Evolutionary conservation across 2,113 vertebrate genomes (phyloP).

Genomic region (Nothocercus julius): DNA sequence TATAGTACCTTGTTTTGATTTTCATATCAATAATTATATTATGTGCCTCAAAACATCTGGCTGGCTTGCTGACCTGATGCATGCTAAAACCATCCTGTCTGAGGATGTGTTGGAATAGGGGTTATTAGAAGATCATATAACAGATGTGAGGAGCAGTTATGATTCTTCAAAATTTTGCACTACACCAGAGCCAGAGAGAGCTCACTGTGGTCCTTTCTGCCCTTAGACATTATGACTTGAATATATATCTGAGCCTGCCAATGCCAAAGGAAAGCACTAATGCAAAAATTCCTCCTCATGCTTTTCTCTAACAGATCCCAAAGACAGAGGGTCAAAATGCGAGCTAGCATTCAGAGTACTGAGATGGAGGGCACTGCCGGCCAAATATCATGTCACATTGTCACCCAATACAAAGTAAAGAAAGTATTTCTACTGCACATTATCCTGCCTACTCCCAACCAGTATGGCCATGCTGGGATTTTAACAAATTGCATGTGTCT

Average conservation of each 20-base stretch:
- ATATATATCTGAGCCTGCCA: not conserved
- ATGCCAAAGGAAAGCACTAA: not conserved
- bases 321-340: not conserved
- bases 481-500: not conserved
- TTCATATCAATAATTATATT: slow-evolving; percentile 64
- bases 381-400: not conserved
- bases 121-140: not conserved
- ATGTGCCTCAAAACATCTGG: slow-evolving; percentile 35
- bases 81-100: slow-evolving; percentile 18
- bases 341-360: not conserved
- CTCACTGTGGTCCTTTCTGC: not conserved
- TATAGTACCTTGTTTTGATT: slow-evolving; percentile 57
- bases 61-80: not conserved
- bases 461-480: not conserved
- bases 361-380: not conserved
- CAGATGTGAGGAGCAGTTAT: not conserved
- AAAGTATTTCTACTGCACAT: not conserved
- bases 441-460: not conserved
- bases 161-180: not conserved
- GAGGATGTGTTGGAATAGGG: slow-evolving; percentile 4
- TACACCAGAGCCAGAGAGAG: not conserved
- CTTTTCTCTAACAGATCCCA: not conserved
- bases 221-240: not conserved
- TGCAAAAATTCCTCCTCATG: not conserved
- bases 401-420: not conserved